Conservation (phyloP, 2,797 vertebrate genomes). For the Spinibarbus caldwelli region DNA sequence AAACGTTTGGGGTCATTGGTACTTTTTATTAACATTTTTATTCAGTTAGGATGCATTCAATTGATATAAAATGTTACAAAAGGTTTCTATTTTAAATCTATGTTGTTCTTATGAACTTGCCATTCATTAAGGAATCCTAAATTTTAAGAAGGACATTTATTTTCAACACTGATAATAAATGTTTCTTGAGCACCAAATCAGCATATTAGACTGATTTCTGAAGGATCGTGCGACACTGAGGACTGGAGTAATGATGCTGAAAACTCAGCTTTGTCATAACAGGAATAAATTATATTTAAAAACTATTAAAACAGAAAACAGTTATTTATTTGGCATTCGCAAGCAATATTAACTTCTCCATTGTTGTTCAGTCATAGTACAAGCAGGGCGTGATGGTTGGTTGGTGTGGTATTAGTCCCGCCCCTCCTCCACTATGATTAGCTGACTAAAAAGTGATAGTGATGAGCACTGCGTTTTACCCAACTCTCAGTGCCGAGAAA, state of each 20-base stretch:
- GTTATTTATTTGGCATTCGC: too few species aligned
- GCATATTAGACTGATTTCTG: not conserved
- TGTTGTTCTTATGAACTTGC: too few species aligned
- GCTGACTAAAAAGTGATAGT: too few species aligned
- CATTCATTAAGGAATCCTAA: not conserved
- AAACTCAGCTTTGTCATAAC: not conserved
- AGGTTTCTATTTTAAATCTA: not conserved
- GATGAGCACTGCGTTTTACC: too few species aligned
- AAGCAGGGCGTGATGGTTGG: too few species aligned
- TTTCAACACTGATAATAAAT: not conserved
- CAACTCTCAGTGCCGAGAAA: too few species aligned
- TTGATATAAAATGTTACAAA: not conserved
- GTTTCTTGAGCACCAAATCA: not conserved
- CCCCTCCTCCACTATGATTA: too few species aligned
- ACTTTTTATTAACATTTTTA: not conserved
- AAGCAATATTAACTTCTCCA: too few species aligned
- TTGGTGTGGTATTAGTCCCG: too few species aligned
- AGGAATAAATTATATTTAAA: not conserved
- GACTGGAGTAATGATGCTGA: not conserved
- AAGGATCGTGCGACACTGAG: not conserved
- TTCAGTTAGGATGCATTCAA: not conserved
- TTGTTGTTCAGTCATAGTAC: too few species aligned
- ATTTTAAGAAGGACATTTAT: too few species aligned
- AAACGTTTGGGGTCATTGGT: not conserved
- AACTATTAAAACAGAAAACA: not conserved